A percentile compares a stretch with the other conserved stretches of the same genome.
Conservation (phyloP, 2,888 invertebrate species). For the Leptarthrus brevirostris region DNA sequence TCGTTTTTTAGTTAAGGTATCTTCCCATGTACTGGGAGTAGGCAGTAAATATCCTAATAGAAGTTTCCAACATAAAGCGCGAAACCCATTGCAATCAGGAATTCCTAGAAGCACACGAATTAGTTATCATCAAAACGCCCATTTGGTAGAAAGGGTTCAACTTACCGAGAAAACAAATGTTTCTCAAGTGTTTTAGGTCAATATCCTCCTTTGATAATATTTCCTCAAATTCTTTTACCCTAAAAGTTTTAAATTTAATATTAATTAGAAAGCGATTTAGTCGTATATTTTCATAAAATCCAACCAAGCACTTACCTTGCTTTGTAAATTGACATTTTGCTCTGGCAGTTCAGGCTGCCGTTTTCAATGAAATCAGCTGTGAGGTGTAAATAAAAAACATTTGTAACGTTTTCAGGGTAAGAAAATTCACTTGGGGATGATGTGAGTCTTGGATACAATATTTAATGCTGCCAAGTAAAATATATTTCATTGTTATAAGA, state of each 20-base stretch:
- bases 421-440: neutral
- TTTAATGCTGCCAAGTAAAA: neutral
- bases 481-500: neutral
- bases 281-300: neutral
- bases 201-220: conserved; percentile 77
- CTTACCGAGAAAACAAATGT: conserved; percentile 85
- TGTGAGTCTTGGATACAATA: neutral
- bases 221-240: conserved; percentile 85
- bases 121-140: conserved; percentile 48
- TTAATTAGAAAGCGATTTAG: neutral
- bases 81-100: conserved; percentile 85
- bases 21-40: conserved; percentile 75
- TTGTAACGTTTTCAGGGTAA: neutral
- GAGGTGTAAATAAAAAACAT: neutral
- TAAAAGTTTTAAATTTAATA: conserved; percentile 63
- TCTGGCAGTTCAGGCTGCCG: conserved; percentile 6
- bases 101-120: conserved; percentile 73
- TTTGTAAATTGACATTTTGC: conserved; percentile 64
- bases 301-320: conserved; percentile 61
- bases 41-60: conserved; percentile 86
- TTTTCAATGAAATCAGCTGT: conserved; percentile 31
- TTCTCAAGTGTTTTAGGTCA: conserved; percentile 75
- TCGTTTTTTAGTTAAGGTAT: conserved; percentile 79
- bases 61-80: conserved; percentile 90
- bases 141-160: conserved; percentile 21